Evolutionary conservation across 2,888 invertebrate species (phyloP).

Genomic region (Morpho deidamia): DNA sequence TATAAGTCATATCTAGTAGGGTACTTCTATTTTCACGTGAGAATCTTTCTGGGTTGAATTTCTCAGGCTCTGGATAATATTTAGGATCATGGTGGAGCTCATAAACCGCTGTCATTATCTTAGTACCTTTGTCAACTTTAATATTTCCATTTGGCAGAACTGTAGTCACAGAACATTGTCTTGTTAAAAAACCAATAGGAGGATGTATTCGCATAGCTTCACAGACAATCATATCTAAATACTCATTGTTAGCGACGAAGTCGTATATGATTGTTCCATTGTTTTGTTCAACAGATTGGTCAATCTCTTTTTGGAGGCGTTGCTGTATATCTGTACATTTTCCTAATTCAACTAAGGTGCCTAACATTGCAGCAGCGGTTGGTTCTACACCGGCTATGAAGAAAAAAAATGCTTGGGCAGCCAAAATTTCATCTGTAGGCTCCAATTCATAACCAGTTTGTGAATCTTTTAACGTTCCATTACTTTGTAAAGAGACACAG

Average conservation of each 20-base stretch:
- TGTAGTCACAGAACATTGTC: constrained; percentile 40
- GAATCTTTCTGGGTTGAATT: constrained; percentile 61
- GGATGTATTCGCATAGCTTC: constrained; percentile 48
- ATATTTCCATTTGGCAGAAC: constrained; percentile 51
- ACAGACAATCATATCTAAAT: constrained; percentile 44
- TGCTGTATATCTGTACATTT: constrained; percentile 42
- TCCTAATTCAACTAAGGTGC: constrained; percentile 46
- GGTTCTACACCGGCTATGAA: constrained; percentile 60
- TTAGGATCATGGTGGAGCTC: constrained; percentile 58
- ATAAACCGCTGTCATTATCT: constrained; percentile 43
- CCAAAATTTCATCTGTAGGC: constrained; percentile 49
- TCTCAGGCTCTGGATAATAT: constrained; percentile 57
- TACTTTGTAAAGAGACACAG: constrained; percentile 46
- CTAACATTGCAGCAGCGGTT: constrained; percentile 44
- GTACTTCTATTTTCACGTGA: constrained; percentile 28
- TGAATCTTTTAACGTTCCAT: constrained; percentile 39
- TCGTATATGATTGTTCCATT: constrained; percentile 41
- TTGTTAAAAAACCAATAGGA: constrained; percentile 40
- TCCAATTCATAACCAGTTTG: constrained; percentile 41
- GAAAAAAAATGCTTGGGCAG: constrained; percentile 57
- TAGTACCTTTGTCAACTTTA: constrained; percentile 43
- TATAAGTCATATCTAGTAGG: constrained; percentile 40
- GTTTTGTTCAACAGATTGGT: constrained; percentile 32
- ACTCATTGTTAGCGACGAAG: constrained; percentile 39
- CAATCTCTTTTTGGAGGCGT: constrained; percentile 50